Percentiles rank a stretch among this genome's conserved stretches.
Conservation (phyloP, 1,140 invertebrate genomes). For the Drosophila takahashii region DNA sequence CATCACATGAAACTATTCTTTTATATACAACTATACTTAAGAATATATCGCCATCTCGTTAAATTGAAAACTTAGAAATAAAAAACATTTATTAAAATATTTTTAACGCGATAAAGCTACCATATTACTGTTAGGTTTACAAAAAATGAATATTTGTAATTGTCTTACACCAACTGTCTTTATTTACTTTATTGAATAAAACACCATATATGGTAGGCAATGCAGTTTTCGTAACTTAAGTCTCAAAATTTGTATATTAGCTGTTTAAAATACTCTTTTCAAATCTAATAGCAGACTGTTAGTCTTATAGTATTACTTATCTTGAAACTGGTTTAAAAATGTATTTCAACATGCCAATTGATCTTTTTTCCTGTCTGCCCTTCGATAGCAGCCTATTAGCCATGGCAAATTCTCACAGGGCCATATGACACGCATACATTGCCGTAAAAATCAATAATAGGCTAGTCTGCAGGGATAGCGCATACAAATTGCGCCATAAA, state of each 20-base stretch:
- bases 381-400: neutral
- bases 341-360: neutral
- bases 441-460: neutral
- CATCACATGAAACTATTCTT: constrained; percentile 58
- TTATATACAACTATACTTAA: constrained; percentile 21
- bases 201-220: neutral
- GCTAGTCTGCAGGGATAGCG: neutral
- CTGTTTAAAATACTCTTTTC: too few relatives aligned
- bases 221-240: neutral
- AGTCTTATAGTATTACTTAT: neutral
- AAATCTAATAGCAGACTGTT: neutral
- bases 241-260: neutral
- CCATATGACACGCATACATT: constrained; percentile 50
- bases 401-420: constrained; percentile 30
- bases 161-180: neutral
- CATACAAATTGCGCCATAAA: constrained; percentile 56
- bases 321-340: neutral
- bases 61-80: neutral
- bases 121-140: constrained; percentile 6
- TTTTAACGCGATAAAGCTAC: neutral
- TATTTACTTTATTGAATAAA: constrained; percentile 4
- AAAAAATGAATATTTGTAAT: constrained; percentile 14
- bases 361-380: neutral
- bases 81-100: neutral
- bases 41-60: neutral